Evolutionary conservation across 2,113 vertebrate genomes (phyloP).

Genomic region (Burhinus bistriatus): DNA sequence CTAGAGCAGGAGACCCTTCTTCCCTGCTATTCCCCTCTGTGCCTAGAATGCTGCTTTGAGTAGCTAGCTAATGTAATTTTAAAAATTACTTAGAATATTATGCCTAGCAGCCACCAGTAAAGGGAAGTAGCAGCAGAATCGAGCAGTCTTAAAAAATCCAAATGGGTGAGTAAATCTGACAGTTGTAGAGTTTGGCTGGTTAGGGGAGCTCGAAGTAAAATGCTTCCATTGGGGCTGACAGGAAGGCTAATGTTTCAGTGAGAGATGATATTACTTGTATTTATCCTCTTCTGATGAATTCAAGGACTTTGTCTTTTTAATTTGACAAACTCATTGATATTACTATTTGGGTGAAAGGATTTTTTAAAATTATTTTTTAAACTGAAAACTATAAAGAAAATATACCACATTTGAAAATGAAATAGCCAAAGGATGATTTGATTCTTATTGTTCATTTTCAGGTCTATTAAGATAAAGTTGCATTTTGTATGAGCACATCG

Average conservation of each 20-base stretch:
- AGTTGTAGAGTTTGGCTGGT: neutral
- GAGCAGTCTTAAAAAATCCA: neutral
- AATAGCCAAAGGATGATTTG: neutral
- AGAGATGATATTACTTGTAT: neutral
- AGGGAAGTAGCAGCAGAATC: neutral
- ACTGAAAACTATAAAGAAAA: neutral
- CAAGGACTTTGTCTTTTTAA: neutral
- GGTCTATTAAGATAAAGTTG: neutral
- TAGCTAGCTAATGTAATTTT: neutral
- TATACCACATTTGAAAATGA: neutral
- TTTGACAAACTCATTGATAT: neutral
- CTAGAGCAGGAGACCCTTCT: neutral
- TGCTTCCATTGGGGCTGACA: neutral
- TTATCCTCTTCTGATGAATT: neutral
- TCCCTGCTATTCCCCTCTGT: neutral
- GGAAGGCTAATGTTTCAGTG: neutral
- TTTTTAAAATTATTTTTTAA: neutral
- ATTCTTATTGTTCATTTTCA: neutral
- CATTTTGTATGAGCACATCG: neutral
- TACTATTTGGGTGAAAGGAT: neutral
- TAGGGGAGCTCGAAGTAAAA: neutral
- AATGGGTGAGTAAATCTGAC: neutral
- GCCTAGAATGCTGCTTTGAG: neutral
- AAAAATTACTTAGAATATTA: neutral
- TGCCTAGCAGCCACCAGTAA: neutral